Evolutionary conservation across 2,113 vertebrate genomes (phyloP).

Genomic region (Tachuris rubrigastra): DNA sequence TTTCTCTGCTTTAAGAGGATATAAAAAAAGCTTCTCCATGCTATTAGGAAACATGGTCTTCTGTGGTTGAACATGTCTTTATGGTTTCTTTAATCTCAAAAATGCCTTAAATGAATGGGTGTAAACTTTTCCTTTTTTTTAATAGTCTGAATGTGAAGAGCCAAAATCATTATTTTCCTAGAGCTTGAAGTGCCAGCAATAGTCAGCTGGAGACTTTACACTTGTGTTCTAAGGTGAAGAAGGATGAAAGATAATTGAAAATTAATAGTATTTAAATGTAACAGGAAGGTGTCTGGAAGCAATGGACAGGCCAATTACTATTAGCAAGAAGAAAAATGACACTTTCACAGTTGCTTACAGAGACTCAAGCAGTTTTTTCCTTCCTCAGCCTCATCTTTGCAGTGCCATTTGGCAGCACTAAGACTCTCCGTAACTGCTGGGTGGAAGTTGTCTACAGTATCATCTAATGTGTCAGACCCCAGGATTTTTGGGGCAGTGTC

Average conservation of each 20-base stretch:
- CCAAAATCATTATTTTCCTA: conserved; percentile 76
- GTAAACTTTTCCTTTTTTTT: conserved; percentile 68
- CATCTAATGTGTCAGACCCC: conserved; percentile 68
- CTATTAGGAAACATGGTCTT: conserved; percentile 61
- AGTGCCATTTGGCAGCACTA: conserved; percentile 43
- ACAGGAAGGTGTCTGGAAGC: conserved; percentile 49
- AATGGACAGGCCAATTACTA: conserved; percentile 22
- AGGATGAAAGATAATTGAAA: conserved; percentile 66
- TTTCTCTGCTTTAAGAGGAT: conserved; percentile 7
- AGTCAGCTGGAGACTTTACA: conserved; percentile 64
- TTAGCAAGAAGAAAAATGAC: conserved; percentile 52
- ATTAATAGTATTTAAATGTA: conserved; percentile 63
- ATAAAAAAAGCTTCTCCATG: conserved; percentile 48
- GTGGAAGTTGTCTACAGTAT: conserved; percentile 65
- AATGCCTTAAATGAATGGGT: conserved; percentile 73
- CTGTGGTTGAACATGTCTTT: conserved; percentile 70
- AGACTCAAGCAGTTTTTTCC: conserved; percentile 17
- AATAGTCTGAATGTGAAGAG: conserved; percentile 69
- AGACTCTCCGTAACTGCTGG: conserved; percentile 26
- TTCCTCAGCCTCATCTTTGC: conserved; percentile 28
- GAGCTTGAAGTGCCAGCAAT: conserved; percentile 69
- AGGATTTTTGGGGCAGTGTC: conserved; percentile 66
- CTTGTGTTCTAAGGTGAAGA: conserved; percentile 72
- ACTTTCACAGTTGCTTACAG: not conserved
- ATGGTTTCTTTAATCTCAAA: conserved; percentile 73